phyloP scores from a whole-genome alignment of 1,140 invertebrate genomes.

The Melipona quadrifasciata region DNA sequence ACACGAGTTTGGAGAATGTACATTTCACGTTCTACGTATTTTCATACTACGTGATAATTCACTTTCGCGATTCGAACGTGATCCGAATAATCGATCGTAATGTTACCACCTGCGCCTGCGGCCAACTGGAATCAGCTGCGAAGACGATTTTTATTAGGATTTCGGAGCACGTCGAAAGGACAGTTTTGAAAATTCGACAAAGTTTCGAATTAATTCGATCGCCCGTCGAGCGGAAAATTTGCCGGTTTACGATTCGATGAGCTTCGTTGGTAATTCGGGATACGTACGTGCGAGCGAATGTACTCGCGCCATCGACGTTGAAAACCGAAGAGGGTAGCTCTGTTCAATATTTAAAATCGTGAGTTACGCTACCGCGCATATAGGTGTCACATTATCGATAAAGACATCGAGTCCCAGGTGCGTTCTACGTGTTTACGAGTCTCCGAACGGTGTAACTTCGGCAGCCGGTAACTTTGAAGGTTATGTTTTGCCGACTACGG shows the following conservation, averaged over 20 bases:
- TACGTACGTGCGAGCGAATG: constrained; percentile 44
- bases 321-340: constrained; percentile 35
- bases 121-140: too few relatives aligned
- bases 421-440: constrained; percentile 75
- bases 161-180: too few relatives aligned
- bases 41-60: background rate
- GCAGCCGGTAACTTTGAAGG: constrained; percentile 68
- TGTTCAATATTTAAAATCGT: constrained; percentile 71
- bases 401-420: constrained; percentile 73
- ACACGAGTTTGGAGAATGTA: background rate
- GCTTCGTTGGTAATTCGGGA: constrained; percentile 27
- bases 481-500: constrained; percentile 69
- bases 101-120: background rate
- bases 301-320: constrained; percentile 35
- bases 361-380: constrained; percentile 66
- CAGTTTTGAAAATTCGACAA: constrained; percentile 8
- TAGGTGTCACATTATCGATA: constrained; percentile 72
- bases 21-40: background rate
- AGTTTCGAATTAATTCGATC: constrained; percentile 45
- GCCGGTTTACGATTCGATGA: constrained; percentile 38
- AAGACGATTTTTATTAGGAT: background rate
- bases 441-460: constrained; percentile 69
- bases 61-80: background rate
- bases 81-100: background rate
- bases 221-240: constrained; percentile 26